Conservation (phyloP, 2,113 vertebrate species). For the Oreochromis spilurus region DNA sequence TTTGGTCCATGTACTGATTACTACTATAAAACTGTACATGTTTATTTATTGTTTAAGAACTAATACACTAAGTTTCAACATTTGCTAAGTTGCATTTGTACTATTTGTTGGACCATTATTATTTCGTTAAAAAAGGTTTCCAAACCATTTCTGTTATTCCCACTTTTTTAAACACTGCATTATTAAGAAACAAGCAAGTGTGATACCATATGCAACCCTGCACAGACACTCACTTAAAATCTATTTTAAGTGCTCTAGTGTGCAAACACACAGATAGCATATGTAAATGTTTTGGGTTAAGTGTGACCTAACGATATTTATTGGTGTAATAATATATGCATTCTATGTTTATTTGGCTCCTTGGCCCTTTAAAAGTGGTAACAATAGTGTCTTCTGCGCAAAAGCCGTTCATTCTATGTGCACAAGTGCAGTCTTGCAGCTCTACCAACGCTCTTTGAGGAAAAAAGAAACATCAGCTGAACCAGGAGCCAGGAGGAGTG, state of each 20-base stretch:
- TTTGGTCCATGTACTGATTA: neutral
- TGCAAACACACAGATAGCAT: neutral
- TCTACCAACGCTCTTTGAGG: neutral
- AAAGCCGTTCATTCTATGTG: neutral
- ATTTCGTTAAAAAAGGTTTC: neutral
- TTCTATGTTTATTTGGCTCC: slow-evolving; percentile 10
- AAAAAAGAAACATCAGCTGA: neutral
- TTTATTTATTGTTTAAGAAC: neutral
- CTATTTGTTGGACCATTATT: neutral
- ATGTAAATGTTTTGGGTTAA: neutral
- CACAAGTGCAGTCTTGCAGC: neutral
- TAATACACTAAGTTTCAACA: neutral
- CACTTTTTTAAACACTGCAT: neutral
- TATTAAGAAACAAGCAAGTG: neutral
- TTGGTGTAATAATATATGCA: neutral
- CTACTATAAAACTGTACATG: neutral
- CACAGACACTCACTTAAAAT: neutral
- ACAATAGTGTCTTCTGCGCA: neutral
- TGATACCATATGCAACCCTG: neutral
- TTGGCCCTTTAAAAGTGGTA: neutral
- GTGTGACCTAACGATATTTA: neutral
- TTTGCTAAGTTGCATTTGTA: neutral
- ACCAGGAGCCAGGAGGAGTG: neutral
- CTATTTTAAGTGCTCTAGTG: neutral
- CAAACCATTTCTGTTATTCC: neutral